Evolutionary conservation across 2,888 invertebrate species (phyloP), one percentile per base, ranked within the genome.

Genomic region (Mellilla xanthometata): DNA sequence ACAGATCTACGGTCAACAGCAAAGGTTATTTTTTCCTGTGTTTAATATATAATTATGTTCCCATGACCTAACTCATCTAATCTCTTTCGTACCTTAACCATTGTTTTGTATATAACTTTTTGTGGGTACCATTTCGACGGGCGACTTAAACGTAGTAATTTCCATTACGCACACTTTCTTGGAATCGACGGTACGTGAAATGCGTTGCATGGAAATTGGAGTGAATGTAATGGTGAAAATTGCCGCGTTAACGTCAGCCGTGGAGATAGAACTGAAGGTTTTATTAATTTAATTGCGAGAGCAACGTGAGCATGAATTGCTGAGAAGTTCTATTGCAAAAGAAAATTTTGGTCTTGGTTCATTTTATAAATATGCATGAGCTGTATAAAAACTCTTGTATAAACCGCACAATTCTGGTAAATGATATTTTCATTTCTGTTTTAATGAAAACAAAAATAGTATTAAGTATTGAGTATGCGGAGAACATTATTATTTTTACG

Each of bases 1-100:
- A 46, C 49, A 39, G 34, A 39, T 41, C 57, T 43, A 54, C 55
- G 58, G 55, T 56, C 10, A 54, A 31, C 39, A 46, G 22, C 38
- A 43, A 62, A 76, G 76, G 76, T 76, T 73, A 72, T 40, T 53
- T 59, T n/a, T 47, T 54, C 62, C 28, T 64, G 52, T 46, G 11
- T 8, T 33, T 27, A 49, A 45, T 52, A 48, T 49, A 51, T 53
- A 49, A 12, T 5, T 29, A 24, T 2, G 12, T 12, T 3, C 24
- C 8, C n/a, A n/a, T n/a, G n/a, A n/a, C n/a, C n/a, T n/a, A n/a
- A n/a, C n/a, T n/a, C 8, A 24, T n/a, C 2, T n/a, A 28, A 3
- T 38, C 19, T 12, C 10, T 28, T 12, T 7, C 24, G 8, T 27
- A 22, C 7, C 8, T 35, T 15, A n/a, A 12, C 4, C 23, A 24